Evolutionary conservation across 2,113 vertebrate genomes (phyloP).

Genomic region (Isurus oxyrinchus): DNA sequence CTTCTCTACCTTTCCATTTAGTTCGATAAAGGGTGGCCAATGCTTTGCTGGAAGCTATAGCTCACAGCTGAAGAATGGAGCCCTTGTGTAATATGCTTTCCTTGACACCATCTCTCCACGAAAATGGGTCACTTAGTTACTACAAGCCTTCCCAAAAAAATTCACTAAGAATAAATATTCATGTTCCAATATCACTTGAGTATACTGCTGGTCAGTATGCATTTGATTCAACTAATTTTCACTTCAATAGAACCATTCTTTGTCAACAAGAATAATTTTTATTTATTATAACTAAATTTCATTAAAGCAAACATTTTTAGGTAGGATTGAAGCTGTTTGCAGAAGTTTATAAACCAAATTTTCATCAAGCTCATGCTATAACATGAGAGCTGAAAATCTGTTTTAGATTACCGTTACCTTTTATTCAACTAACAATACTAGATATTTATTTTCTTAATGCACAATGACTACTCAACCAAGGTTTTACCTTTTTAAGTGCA

Average conservation of each 20-base stretch:
- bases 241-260: background rate
- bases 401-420: background rate
- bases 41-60: background rate
- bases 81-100: too few species aligned
- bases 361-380: background rate
- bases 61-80: background rate
- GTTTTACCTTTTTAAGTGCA: slow-evolving; percentile 88
- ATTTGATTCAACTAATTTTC: background rate
- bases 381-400: background rate
- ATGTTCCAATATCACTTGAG: background rate
- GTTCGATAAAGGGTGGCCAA: background rate
- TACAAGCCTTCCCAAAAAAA: background rate
- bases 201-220: background rate
- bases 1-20: background rate
- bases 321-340: background rate
- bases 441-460: background rate
- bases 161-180: too few species aligned
- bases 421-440: background rate
- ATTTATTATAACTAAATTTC: background rate
- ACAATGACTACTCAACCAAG: background rate
- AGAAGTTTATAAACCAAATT: background rate
- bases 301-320: background rate
- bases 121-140: background rate
- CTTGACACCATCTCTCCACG: background rate
- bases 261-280: background rate